These are phyloP conservation scores for Artibeus lituratus DNA, from an alignment of 2,797 vertebrate species.

Conservation along the genomic window DNA sequence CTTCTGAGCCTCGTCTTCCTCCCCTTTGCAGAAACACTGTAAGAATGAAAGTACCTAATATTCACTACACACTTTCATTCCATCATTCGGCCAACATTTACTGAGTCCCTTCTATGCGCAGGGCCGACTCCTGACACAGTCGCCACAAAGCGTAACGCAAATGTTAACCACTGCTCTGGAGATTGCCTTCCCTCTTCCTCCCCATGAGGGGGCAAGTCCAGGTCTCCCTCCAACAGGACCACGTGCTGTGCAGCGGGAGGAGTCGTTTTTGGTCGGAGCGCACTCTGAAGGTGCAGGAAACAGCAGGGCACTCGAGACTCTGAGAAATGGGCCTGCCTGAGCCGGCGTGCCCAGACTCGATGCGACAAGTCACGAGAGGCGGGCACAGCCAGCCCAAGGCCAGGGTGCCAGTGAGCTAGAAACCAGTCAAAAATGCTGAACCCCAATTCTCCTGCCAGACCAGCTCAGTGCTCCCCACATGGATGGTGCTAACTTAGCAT, in stretches of 20 bases:
- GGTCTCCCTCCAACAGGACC: background rate
- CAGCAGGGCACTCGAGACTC: background rate
- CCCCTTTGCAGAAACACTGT: background rate
- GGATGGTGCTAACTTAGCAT: background rate
- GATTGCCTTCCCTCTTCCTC: background rate
- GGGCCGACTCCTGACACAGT: background rate
- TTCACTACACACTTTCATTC: background rate
- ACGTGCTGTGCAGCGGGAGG: too few relatives aligned
- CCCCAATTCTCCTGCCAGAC: background rate
- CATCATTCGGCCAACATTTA: background rate
- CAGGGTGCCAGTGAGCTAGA: background rate
- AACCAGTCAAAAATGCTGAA: background rate
- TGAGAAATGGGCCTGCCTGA: background rate
- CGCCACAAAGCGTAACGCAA: background rate
- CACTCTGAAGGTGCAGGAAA: background rate
- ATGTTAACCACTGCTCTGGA: background rate
- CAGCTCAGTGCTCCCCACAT: accelerated
- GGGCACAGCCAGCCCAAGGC: background rate
- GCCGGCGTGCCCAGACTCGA: background rate
- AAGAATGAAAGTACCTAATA: background rate
- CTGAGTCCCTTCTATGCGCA: background rate
- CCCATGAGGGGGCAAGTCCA: background rate
- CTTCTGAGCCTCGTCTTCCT: background rate
- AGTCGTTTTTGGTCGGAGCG: background rate
- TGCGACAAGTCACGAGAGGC: background rate